Percentiles rank a stretch among this genome's conserved stretches.
phyloP scores from a whole-genome alignment of 2,113 vertebrate genomes.

The Dipodomys spectabilis region DNA sequence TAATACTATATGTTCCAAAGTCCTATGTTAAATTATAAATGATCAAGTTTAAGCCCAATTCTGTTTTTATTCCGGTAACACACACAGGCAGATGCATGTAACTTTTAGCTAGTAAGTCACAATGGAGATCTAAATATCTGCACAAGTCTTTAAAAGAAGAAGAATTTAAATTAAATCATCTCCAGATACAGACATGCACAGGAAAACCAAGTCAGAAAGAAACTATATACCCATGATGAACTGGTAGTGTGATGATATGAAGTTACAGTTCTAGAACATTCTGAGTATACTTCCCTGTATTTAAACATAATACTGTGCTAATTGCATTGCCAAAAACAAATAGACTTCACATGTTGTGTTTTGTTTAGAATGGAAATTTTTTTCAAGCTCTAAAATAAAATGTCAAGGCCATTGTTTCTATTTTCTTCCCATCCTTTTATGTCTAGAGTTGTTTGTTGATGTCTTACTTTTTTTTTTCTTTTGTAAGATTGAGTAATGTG shows the following conservation, averaged over 20 bases:
- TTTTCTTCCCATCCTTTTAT: constrained; percentile 47
- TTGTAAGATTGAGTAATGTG: constrained; percentile 77
- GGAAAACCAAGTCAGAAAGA: constrained; percentile 16
- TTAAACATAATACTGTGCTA: constrained; percentile 38
- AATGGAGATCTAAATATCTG: background rate
- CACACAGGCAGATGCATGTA: background rate
- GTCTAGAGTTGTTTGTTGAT: background rate
- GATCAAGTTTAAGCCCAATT: background rate
- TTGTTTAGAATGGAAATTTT: constrained; percentile 63
- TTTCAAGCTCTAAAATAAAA: constrained; percentile 61
- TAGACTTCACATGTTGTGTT: constrained; percentile 33
- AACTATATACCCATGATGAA: background rate
- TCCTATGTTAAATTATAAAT: constrained; percentile 32
- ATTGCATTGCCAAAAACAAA: constrained; percentile 47
- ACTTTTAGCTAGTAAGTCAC: background rate
- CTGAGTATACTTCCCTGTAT: background rate
- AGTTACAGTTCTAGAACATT: background rate
- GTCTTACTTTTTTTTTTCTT: background rate
- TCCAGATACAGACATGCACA: constrained; percentile 33
- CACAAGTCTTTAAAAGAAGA: constrained; percentile 4
- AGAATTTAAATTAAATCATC: constrained; percentile 16
- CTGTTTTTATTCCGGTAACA: background rate
- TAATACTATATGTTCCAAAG: background rate
- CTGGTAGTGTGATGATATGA: constrained; percentile 8
- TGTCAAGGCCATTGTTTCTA: constrained; percentile 6